These are phyloP conservation scores for Dryococelus australis DNA, from an alignment of 2,888 invertebrate species.

Conservation along the genomic window DNA sequence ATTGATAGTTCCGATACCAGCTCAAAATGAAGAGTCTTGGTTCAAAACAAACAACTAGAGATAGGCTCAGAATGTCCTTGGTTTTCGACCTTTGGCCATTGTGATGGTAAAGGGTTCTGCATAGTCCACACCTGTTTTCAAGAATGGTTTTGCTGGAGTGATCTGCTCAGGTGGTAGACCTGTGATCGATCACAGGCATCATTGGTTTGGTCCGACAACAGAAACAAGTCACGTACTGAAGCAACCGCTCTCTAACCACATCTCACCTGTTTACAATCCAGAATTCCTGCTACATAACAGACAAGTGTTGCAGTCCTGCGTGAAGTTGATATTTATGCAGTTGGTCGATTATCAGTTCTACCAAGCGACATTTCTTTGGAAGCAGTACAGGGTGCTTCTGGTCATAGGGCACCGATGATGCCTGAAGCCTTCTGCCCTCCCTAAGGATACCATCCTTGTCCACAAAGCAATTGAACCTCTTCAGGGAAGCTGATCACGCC, in stretches of 20 bases:
- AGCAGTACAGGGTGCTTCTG: conserved; percentile 30
- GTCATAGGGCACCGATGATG: conserved; percentile 22
- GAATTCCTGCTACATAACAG: neutral
- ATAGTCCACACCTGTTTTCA: neutral
- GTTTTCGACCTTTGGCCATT: conserved; percentile 43
- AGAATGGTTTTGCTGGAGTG: too few species aligned
- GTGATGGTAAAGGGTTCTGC: conserved; percentile 39
- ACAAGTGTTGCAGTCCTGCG: conserved; percentile 18
- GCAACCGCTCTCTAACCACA: conserved; percentile 31
- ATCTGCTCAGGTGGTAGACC: conserved; percentile 41
- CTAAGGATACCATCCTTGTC: conserved; percentile 29
- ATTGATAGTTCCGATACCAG: conserved; percentile 50
- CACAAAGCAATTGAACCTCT: neutral
- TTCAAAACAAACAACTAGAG: conserved; percentile 50
- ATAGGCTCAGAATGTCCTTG: conserved; percentile 48
- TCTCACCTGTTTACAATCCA: neutral
- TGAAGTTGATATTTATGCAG: conserved; percentile 18
- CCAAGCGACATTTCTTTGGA: conserved; percentile 24
- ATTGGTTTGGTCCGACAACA: conserved; percentile 26
- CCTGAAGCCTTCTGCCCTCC: conserved; percentile 30
- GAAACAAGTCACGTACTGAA: conserved; percentile 41
- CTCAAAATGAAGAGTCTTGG: conserved; percentile 54
- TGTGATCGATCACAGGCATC: conserved; percentile 43
- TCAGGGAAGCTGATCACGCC: neutral
- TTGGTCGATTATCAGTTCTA: conserved; percentile 25